A percentile compares a stretch with the other conserved stretches of the same genome.
These are phyloP conservation scores for Lasioglossum morio DNA, from an alignment of 2,888 invertebrate genomes.

Conservation along the genomic window DNA sequence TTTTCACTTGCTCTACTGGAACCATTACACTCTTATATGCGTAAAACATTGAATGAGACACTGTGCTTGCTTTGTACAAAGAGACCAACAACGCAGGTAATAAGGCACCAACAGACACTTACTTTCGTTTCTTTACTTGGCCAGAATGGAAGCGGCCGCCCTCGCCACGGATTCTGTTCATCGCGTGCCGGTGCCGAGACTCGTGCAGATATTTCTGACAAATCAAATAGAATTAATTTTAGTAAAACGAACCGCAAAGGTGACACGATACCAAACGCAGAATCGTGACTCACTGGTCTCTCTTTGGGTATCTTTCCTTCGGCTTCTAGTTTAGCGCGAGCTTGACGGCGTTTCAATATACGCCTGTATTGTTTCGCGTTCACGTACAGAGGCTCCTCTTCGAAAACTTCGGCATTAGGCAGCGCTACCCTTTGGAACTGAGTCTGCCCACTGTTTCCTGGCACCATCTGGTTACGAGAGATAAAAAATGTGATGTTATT, in stretches of 20 bases:
- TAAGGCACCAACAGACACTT: constrained; percentile 59
- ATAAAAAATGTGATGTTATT: background rate
- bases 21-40: constrained; percentile 70
- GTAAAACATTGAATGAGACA: constrained; percentile 63
- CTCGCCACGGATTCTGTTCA: constrained; percentile 98
- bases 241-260: background rate
- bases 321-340: constrained; percentile 97
- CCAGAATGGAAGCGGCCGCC: constrained; percentile 97
- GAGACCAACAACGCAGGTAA: constrained; percentile 12
- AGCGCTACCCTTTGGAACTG: constrained; percentile 88
- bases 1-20: constrained; percentile 75
- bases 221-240: constrained; percentile 12
- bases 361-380: constrained; percentile 99
- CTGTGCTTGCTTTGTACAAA: constrained; percentile 39
- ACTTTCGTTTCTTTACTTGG: constrained; percentile 84
- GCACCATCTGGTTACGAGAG: constrained; percentile 85
- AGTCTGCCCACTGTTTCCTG: constrained; percentile 85
- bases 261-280: background rate
- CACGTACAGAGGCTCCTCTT: constrained; percentile 98
- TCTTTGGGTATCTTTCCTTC: constrained; percentile 98
- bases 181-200: constrained; percentile 97
- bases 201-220: constrained; percentile 98
- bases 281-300: constrained; percentile 89
- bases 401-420: constrained; percentile 88
- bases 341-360: constrained; percentile 97